phyloP scores from a whole-genome alignment of 2,797 vertebrate genomes.

The Mormyrops boulengeri region DNA sequence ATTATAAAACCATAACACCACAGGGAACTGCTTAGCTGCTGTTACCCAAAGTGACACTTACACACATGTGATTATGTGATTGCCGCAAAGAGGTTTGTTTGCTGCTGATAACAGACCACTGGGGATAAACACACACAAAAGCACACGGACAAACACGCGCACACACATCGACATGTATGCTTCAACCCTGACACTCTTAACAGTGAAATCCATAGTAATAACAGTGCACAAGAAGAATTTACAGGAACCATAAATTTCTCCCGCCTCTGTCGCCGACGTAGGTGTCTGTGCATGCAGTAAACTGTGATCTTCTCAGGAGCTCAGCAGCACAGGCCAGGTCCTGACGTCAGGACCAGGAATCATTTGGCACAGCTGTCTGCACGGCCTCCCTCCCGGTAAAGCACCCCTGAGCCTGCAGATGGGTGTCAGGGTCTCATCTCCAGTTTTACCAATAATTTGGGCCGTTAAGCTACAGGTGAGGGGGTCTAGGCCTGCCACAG shows the following conservation, averaged over 20 bases:
- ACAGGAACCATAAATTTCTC: not conserved
- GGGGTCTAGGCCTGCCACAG: not conserved
- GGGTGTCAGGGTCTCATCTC: not conserved
- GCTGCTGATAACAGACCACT: not conserved
- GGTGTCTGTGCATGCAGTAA: not conserved
- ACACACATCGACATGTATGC: not conserved
- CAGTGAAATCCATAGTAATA: not conserved
- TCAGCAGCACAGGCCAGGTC: not conserved
- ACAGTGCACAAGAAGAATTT: not conserved
- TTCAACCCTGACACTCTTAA: not conserved
- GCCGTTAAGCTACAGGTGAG: not conserved
- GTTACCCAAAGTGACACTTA: not conserved
- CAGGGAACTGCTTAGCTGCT: not conserved
- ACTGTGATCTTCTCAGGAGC: not conserved
- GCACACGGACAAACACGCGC: not conserved
- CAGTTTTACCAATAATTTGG: not conserved
- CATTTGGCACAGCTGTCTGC: not conserved
- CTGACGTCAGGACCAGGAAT: not conserved
- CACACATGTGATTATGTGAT: not conserved
- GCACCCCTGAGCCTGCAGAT: not conserved
- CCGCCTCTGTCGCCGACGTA: not conserved
- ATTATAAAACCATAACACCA: not conserved
- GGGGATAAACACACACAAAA: not conserved
- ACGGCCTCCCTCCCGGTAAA: not conserved
- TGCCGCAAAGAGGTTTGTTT: not conserved